Conservation (phyloP, 2,797 vertebrate species). For the Neoniphon sammara region DNA sequence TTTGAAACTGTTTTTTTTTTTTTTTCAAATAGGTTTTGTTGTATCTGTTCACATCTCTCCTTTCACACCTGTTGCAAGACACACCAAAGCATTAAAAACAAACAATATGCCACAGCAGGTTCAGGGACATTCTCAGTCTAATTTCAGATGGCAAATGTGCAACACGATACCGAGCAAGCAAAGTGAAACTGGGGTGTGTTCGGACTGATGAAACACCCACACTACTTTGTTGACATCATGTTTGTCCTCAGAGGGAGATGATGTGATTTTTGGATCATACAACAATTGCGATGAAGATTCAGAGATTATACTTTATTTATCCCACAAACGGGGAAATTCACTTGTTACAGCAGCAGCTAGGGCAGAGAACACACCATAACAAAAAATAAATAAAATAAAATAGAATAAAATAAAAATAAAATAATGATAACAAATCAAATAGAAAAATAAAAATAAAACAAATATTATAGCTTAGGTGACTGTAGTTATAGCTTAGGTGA, state of each 20-base stretch:
- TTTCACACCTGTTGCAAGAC: not conserved
- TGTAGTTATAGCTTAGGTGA: too few species aligned
- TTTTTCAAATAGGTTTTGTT: too few species aligned
- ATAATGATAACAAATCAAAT: too few species aligned
- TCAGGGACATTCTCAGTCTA: constrained; percentile 18
- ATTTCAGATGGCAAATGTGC: not conserved
- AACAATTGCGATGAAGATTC: fast-evolving
- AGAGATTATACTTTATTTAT: too few species aligned
- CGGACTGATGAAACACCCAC: not conserved
- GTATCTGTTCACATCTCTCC: not conserved
- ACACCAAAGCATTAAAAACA: not conserved
- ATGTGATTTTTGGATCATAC: not conserved
- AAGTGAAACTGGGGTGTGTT: constrained; percentile 45
- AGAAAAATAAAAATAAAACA: too few species aligned
- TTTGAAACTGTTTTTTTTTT: not conserved
- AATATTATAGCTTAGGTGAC: too few species aligned
- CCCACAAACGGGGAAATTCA: too few species aligned
- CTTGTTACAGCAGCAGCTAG: too few species aligned
- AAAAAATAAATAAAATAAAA: too few species aligned
- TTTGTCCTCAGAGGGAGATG: not conserved
- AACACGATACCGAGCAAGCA: constrained; percentile 56
- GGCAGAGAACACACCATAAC: too few species aligned
- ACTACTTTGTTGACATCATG: constrained; percentile 2
- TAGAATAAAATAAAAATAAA: too few species aligned
- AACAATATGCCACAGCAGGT: constrained; percentile 25